phyloP scores from a whole-genome alignment of 2,797 vertebrate species.

The Melopsittacus undulatus region DNA sequence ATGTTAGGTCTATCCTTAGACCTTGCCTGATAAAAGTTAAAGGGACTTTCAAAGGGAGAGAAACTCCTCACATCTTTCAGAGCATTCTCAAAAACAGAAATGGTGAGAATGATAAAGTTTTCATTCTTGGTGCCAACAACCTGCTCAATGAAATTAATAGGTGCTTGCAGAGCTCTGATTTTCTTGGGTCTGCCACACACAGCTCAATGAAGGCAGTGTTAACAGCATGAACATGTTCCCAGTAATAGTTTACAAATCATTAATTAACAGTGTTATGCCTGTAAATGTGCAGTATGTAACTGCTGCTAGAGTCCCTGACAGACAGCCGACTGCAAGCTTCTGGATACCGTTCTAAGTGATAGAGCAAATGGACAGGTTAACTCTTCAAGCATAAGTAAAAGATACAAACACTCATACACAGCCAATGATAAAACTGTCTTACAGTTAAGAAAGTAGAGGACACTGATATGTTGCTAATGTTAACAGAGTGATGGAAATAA shows the following conservation, averaged over 20 bases:
- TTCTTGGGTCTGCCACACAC: not conserved
- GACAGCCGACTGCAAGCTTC: not conserved
- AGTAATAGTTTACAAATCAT: not conserved
- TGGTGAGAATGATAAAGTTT: not conserved
- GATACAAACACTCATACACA: not conserved
- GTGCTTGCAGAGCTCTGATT: not conserved
- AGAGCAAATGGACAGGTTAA: not conserved
- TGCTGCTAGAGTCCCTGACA: not conserved
- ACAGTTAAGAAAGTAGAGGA: not conserved
- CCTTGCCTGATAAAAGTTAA: not conserved
- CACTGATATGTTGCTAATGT: not conserved
- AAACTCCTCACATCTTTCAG: not conserved
- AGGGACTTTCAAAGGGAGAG: not conserved
- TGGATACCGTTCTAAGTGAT: not conserved
- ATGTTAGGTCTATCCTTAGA: not conserved
- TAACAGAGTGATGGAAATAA: not conserved
- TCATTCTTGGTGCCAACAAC: not conserved
- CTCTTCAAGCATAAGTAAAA: slow-evolving; percentile 21
- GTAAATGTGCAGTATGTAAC: not conserved
- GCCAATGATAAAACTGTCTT: not conserved
- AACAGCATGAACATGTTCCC: not conserved
- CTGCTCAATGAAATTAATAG: not conserved
- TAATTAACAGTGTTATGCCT: not conserved
- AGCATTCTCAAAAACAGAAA: not conserved
- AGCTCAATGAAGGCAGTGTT: not conserved